Base-by-base conservation (phyloP, 2,888 invertebrate genomes). In the Stenodera caucasica region DNA sequence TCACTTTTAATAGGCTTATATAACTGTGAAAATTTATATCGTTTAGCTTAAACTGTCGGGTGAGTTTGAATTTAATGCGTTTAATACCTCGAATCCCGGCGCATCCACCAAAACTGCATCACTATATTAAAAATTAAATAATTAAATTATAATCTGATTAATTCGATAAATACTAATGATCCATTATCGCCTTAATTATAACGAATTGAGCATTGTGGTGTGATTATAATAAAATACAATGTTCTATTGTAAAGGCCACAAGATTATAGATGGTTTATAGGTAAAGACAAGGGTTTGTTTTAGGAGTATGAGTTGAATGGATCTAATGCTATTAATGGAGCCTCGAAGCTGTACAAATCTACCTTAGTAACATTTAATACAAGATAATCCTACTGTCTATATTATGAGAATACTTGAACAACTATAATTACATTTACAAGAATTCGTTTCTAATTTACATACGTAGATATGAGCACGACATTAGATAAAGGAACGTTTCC, bases 191-290 rank as follows among this genome's bases (percentile, higher is more conserved):
- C 51, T 18, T 51, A 51, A 51, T 51, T 51, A 51, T 29, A 11
- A 51, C 12, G 18, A 26, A 49, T 29, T 26, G 11, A 18, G 12
- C 51, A 18, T 29, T 51, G 7, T 30, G 14, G 30, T 18, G 15
- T 11, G 30, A 32, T 26, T 30, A 32, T 18, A 29, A 29, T 32
- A 18, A 11, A 30, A 18, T 29, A 18, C 30, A 18, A 18, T 51
- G 7, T 12, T 51, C 5, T 14, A 3, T 9, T 32, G 11, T 30
- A 51, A 32, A 32, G 32, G 5, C 51, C 14, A 11, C 15, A 8
- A 11, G 51, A 51, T 51, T 51, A 51, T 51, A 29, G n/a, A 51
- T 14, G 51, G 51, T 18, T 40, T 18, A 18, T 40, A 40, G 18
- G 8, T 40, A 18, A 40, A 40, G 33, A 40, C 18, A 15, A 15